These are phyloP conservation scores for Peromyscus californicus DNA, from an alignment of 2,113 vertebrate genomes.

Conservation along the genomic window DNA sequence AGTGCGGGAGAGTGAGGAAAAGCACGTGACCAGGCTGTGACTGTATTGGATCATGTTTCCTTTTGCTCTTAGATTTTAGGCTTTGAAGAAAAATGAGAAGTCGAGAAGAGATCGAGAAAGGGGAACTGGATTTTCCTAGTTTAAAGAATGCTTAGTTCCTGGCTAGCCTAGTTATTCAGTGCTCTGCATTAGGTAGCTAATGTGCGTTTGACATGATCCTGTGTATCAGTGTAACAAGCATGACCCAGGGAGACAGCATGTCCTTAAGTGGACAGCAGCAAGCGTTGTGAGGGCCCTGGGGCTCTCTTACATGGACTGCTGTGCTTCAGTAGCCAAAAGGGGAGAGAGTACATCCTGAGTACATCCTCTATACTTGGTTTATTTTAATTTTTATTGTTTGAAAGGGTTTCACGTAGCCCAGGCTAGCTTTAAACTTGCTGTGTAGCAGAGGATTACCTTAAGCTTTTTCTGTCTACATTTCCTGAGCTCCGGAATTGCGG, in stretches of 20 bases:
- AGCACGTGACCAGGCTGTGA: background rate
- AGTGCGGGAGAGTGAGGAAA: too few relatives aligned
- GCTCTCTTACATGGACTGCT: background rate
- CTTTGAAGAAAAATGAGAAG: background rate
- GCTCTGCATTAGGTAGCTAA: background rate
- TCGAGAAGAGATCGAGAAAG: background rate
- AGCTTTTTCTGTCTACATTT: background rate
- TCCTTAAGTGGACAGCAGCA: background rate
- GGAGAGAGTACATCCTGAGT: background rate
- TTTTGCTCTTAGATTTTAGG: conserved; percentile 13
- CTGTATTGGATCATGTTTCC: background rate
- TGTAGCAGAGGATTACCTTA: background rate
- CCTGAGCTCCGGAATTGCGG: background rate
- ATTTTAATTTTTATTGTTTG: background rate
- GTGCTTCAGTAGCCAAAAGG: background rate
- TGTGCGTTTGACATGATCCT: background rate
- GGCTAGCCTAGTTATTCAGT: background rate
- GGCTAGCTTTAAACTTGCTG: background rate
- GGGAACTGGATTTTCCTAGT: background rate
- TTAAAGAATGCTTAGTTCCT: background rate
- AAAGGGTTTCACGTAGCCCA: background rate
- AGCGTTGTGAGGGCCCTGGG: background rate
- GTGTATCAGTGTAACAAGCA: background rate
- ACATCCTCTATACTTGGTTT: background rate
- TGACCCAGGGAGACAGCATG: background rate